Conservation (phyloP, 2,888 invertebrate species). For the Siphlonurus alternatus region DNA sequence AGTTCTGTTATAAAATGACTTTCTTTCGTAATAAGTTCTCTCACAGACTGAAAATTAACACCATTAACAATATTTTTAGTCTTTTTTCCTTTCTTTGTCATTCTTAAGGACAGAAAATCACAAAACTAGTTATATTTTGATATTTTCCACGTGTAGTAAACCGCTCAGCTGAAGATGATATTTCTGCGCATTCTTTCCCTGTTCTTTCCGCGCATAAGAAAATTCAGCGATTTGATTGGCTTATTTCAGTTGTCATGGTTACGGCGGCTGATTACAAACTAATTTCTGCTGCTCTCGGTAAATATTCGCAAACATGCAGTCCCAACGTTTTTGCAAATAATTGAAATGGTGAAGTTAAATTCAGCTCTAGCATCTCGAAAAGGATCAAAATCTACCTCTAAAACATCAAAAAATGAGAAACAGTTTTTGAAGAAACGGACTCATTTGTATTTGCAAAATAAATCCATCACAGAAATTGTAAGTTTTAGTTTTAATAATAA, state of each 20-base stretch:
- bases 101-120: background rate
- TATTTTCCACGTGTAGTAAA: background rate
- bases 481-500: constrained; percentile 19
- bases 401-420: constrained; percentile 20
- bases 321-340: background rate
- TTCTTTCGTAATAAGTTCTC: background rate
- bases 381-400: background rate
- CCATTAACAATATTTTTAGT: background rate
- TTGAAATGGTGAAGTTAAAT: background rate
- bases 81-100: background rate
- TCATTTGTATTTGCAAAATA: constrained; percentile 40
- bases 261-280: background rate
- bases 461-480: constrained; percentile 37
- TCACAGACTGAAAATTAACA: background rate
- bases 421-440: constrained; percentile 23
- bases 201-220: background rate
- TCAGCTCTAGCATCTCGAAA: background rate
- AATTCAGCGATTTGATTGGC: background rate
- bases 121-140: background rate
- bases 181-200: background rate
- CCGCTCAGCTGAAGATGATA: background rate
- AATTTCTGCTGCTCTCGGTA: no score
- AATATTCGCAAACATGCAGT: no score
- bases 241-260: background rate
- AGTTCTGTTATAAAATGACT: background rate